Base-by-base conservation (phyloP, 2,113 vertebrate genomes). In the Pionites leucogaster region DNA sequence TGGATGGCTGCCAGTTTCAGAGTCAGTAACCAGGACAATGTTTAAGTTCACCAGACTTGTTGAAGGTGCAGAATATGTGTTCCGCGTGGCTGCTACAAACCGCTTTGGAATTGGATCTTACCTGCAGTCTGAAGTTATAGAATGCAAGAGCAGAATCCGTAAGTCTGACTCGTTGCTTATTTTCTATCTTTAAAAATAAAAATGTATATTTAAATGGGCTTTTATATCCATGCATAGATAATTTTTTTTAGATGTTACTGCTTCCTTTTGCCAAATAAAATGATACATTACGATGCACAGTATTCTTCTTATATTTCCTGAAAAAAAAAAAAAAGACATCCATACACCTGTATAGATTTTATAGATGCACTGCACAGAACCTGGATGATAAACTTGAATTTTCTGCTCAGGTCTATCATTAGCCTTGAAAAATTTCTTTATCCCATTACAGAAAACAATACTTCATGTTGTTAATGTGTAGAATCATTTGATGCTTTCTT, bases 101-200 rank as follows among this genome's bases (percentile, higher is more conserved):
- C 99, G 98, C 86, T 99, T 99, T 35, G 99, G 99, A 82, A 99
- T 99, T 7, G 99, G 99, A 95, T 99, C 99, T n/a, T 99, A 98
- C 96, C 96, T 99, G 92, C 99, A 99, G 82, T 99, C 99, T 76
- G 99, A 99, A 76, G 97, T 99, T 72, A 98, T 99, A 93, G 98
- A 99, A 95, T 99, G 99, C 98, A 99, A 95, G 90, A 99, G 99
- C 97, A 97, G 98, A 94, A 99, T 98, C 76, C 98, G 99, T 99
- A 99, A 99, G 99, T 98, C 87, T 77, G 76, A 33, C 74, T 35
- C 82, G 92, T 49, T 75, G 41, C 29, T 46, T 59, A 10, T 72
- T 86, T 28, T 62, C 60, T 90, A 44, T 17, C 33, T 90, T 60
- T 70, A 68, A 95, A 91, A 76, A 55, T 41, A 65, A 63, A 95